Evolutionary conservation across 2,797 vertebrate genomes (phyloP).

Genomic region (Buphagus erythrorhynchus): DNA sequence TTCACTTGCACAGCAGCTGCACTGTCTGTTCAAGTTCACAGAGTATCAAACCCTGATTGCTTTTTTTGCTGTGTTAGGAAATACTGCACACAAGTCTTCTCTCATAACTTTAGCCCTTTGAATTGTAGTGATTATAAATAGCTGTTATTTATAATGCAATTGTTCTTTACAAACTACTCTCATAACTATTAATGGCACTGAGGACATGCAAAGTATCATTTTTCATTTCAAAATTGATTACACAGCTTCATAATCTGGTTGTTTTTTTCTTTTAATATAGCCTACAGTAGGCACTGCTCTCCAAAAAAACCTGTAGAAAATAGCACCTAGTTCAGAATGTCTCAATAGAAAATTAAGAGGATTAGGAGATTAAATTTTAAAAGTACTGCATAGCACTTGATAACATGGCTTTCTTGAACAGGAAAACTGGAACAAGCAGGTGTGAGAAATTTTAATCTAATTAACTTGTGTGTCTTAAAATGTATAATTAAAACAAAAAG

Average conservation of each 20-base stretch:
- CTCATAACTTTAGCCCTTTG: background rate
- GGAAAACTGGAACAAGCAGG: background rate
- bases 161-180: background rate
- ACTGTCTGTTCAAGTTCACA: slow-evolving; percentile 5
- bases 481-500: background rate
- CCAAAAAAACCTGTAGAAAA: background rate
- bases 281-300: background rate
- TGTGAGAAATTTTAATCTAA: background rate
- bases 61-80: slow-evolving; percentile 35
- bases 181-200: background rate
- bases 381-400: background rate
- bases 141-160: background rate
- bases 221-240: background rate
- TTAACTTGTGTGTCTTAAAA: background rate
- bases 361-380: background rate
- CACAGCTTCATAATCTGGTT: background rate
- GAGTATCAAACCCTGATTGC: background rate
- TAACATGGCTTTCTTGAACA: background rate
- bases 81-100: background rate
- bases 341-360: background rate
- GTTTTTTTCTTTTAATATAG: background rate
- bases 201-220: background rate
- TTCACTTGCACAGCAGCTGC: slow-evolving; percentile 26
- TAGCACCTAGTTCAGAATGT: background rate
- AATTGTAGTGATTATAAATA: background rate